phyloP scores from a whole-genome alignment of 2,797 vertebrate species.

The Chelon auratus region DNA sequence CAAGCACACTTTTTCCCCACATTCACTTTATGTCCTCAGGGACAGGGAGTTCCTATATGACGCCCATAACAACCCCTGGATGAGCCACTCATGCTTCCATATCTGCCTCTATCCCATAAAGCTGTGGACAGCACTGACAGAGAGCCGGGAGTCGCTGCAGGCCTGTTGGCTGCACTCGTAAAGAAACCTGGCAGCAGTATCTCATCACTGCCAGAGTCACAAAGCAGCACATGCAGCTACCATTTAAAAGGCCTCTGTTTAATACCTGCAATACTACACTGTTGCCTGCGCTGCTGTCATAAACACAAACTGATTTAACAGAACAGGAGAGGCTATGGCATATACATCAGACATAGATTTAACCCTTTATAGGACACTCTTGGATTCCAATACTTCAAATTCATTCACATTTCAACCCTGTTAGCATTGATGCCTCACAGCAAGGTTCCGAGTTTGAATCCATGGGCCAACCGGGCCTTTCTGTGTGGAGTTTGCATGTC shows the following conservation, averaged over 20 bases:
- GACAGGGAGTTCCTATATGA: slow-evolving; percentile 22
- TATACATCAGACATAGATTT: neutral
- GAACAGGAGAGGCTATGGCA: neutral
- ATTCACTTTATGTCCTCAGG: slow-evolving; percentile 31
- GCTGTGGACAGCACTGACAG: slow-evolving; percentile 40
- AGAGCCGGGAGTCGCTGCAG: slow-evolving; percentile 34
- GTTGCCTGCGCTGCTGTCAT: neutral
- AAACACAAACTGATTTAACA: neutral
- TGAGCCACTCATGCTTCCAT: slow-evolving; percentile 48
- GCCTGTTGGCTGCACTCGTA: slow-evolving; percentile 41
- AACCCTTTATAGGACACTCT: neutral
- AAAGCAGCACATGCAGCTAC: slow-evolving; percentile 29
- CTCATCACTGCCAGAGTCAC: slow-evolving; percentile 26
- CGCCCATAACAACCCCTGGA: slow-evolving; percentile 47
- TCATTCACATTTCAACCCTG: too few species aligned
- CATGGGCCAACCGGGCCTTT: too few species aligned
- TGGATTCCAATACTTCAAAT: too few species aligned
- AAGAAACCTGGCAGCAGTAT: slow-evolving; percentile 51
- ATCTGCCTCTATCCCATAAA: slow-evolving; percentile 57
- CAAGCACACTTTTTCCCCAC: slow-evolving; percentile 13
- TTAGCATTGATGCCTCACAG: too few species aligned
- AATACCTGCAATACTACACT: neutral
- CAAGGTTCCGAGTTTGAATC: too few species aligned
- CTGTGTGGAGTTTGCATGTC: too few species aligned
- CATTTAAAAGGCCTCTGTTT: slow-evolving; percentile 22